A percentile compares a stretch with the other conserved stretches of the same genome.
These are phyloP conservation scores for Plusia festucae DNA, from an alignment of 2,888 invertebrate species.

Conservation along the genomic window DNA sequence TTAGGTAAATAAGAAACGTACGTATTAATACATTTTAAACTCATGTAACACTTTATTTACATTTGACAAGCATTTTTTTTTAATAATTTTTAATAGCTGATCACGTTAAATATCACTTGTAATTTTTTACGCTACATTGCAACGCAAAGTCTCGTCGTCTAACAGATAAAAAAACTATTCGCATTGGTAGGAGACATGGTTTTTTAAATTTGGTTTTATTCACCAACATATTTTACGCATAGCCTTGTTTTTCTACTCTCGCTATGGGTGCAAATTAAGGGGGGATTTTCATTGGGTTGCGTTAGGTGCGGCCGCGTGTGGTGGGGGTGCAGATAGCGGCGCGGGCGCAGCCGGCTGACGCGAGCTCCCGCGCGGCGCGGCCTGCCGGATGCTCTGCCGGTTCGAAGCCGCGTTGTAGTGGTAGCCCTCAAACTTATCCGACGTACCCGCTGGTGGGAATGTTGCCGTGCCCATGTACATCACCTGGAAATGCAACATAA, in stretches of 20 bases:
- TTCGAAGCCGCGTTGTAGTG: slow-evolving; percentile 86
- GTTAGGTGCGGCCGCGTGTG: slow-evolving; percentile 66
- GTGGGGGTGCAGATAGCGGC: slow-evolving; percentile 67
- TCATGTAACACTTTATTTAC: slow-evolving; percentile 57
- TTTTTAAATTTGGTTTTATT: background rate
- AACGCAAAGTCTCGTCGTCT: slow-evolving; percentile 5
- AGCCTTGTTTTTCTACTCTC: background rate
- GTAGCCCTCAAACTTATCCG: slow-evolving; percentile 85
- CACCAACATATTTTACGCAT: background rate
- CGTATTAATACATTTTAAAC: background rate
- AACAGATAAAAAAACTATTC: background rate
- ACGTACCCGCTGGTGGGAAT: slow-evolving; percentile 70
- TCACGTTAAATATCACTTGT: too few relatives aligned
- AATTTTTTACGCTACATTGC: too few relatives aligned
- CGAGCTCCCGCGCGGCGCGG: slow-evolving; percentile 70
- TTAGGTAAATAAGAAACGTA: background rate
- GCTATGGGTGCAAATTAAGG: background rate
- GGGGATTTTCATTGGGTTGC: slow-evolving; percentile 67
- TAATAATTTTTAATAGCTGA: slow-evolving; percentile 25
- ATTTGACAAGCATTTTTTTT: slow-evolving; percentile 29
- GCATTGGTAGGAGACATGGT: slow-evolving; percentile 1
- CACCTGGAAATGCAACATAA: slow-evolving; percentile 63
- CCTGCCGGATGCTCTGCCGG: slow-evolving; percentile 79
- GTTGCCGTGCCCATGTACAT: slow-evolving; percentile 87
- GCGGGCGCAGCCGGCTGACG: slow-evolving; percentile 61